Conservation (phyloP, 2,888 invertebrate species). For the Drosophila macrospina region DNA sequence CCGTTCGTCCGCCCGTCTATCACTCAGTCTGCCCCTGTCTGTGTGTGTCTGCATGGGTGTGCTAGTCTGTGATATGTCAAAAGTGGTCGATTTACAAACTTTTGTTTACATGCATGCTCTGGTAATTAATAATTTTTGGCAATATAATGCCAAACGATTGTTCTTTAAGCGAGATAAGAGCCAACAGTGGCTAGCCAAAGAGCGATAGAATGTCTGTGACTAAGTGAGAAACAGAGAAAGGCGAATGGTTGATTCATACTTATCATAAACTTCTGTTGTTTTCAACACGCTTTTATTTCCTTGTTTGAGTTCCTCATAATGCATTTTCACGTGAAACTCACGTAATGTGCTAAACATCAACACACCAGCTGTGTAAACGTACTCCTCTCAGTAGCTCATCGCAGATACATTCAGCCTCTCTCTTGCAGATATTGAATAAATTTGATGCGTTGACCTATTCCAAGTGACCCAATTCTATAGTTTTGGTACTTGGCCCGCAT, state of each 20-base stretch:
- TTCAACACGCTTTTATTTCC: constrained; percentile 32
- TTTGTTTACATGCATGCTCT: constrained; percentile 39
- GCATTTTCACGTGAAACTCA: constrained; percentile 13
- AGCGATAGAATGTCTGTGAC: neutral
- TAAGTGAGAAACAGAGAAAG: neutral
- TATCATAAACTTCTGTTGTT: constrained; percentile 1
- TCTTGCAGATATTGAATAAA: constrained; percentile 10
- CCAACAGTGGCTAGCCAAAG: neutral
- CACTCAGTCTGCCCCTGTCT: neutral
- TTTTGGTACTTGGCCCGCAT: constrained; percentile 10
- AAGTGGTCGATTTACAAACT: constrained; percentile 63
- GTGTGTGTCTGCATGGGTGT: constrained; percentile 5
- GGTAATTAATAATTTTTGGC: constrained; percentile 61
- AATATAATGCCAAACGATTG: constrained; percentile 52
- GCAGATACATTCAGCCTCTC: neutral
- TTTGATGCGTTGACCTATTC: constrained; percentile 37
- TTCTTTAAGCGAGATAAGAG: constrained; percentile 20
- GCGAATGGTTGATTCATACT: constrained; percentile 28
- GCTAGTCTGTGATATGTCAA: constrained; percentile 62
- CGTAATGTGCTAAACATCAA: constrained; percentile 14
- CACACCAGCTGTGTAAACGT: constrained; percentile 14
- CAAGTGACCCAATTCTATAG: constrained; percentile 41
- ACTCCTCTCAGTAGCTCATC: constrained; percentile 1
- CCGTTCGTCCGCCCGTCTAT: neutral
- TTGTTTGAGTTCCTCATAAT: constrained; percentile 11